Percentiles rank a stretch among this genome's conserved stretches.
Conservation (phyloP, 2,113 vertebrate genomes). For the Bettongia penicillata region DNA sequence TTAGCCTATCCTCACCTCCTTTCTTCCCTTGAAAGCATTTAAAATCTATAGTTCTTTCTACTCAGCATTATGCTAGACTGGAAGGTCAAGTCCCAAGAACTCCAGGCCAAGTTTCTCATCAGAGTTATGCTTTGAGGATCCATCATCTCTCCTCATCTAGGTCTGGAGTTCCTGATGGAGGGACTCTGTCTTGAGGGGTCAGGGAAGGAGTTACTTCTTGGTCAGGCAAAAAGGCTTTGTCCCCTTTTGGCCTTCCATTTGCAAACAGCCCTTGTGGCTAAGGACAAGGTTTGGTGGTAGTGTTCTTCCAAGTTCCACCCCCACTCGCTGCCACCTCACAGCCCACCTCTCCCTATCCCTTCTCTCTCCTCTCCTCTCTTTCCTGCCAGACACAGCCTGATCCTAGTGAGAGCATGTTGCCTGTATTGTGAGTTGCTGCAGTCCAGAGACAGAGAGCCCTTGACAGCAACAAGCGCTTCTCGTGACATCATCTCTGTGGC, state of each 20-base stretch:
- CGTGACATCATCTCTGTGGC: conserved; percentile 85
- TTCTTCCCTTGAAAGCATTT: conserved; percentile 12
- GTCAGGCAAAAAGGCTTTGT: not conserved
- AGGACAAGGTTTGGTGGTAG: conserved; percentile 8
- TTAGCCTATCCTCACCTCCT: conserved; percentile 22
- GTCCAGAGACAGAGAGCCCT: conserved; percentile 76
- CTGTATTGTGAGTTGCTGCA: conserved; percentile 73
- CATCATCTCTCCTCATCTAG: not conserved
- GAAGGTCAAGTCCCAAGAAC: not conserved
- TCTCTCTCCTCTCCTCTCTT: conserved; percentile 75
- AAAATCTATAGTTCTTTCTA: not conserved
- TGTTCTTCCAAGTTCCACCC: conserved; percentile 20
- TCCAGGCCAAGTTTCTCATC: not conserved
- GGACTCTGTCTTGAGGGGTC: not conserved
- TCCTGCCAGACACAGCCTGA: conserved; percentile 77
- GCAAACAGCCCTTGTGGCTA: not conserved
- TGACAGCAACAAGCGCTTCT: conserved; percentile 81
- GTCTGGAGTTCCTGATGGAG: not conserved
- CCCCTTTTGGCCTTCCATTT: conserved; percentile 1
- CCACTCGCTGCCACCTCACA: not conserved
- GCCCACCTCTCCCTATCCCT: not conserved
- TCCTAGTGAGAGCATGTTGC: conserved; percentile 77
- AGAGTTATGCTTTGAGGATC: not conserved
- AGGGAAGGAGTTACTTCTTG: conserved; percentile 22
- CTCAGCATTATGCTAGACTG: not conserved